These are phyloP conservation scores for Idris sp. DNA, from an alignment of 1,140 invertebrate genomes.

Conservation along the genomic window DNA sequence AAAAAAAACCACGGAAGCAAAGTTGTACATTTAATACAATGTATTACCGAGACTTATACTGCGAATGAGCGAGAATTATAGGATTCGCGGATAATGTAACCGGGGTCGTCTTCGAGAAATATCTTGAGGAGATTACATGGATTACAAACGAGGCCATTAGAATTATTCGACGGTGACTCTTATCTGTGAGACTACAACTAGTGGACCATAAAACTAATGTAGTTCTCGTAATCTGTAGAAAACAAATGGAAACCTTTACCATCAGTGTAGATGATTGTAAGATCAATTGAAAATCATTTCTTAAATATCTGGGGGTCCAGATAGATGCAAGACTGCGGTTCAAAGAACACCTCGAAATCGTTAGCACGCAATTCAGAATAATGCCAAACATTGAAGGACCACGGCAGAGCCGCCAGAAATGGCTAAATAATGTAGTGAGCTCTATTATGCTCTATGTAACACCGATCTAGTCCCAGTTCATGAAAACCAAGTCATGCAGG, in stretches of 20 bases:
- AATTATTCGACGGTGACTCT: neutral
- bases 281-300: neutral
- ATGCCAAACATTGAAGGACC: too few species aligned
- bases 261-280: neutral
- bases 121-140: neutral
- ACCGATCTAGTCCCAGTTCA: slow-evolving; percentile 25
- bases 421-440: too few species aligned
- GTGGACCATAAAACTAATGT: neutral
- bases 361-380: neutral
- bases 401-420: too few species aligned
- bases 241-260: neutral
- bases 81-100: neutral
- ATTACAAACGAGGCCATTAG: neutral
- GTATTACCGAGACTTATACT: too few species aligned
- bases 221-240: neutral
- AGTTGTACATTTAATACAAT: too few species aligned
- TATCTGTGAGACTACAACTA: neutral
- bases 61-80: too few species aligned
- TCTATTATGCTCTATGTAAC: too few species aligned
- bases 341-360: neutral
- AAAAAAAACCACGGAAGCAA: too few species aligned
- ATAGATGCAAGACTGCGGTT: neutral
- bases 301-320: too few species aligned
- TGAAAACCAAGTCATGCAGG: neutral
- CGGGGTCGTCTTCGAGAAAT: neutral